Percentiles rank a stretch among this genome's conserved stretches.
Evolutionary conservation across 2,888 invertebrate species (phyloP).

Genomic region (Teleogryllus oceanicus): DNA sequence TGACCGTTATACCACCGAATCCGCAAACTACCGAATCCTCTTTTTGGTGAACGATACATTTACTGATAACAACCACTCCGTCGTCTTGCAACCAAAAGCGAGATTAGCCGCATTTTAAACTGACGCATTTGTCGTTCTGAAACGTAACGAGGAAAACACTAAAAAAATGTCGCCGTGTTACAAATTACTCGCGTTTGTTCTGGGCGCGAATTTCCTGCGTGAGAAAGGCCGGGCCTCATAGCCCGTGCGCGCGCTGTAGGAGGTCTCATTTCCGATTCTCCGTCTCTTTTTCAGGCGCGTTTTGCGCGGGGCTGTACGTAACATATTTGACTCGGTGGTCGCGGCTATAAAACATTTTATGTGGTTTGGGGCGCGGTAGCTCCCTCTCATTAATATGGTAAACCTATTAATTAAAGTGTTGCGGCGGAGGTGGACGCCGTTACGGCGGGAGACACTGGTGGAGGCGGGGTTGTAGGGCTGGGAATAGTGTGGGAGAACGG

Average conservation of each 20-base stretch:
- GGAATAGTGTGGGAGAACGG: no score
- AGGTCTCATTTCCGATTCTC: neutral
- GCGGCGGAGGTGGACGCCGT: neutral
- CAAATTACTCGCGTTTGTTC: neutral
- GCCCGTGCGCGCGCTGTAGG: no score
- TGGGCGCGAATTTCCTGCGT: neutral
- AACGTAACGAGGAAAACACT: neutral
- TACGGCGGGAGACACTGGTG: neutral
- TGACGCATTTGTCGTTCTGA: no score
- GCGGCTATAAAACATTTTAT: neutral
- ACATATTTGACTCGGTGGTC: neutral
- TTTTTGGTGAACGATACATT: no score
- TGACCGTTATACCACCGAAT: no score
- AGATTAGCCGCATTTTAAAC: no score
- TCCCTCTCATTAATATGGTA: neutral
- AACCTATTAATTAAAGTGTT: slow-evolving; percentile 5
- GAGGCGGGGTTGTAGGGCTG: no score
- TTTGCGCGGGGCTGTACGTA: neutral
- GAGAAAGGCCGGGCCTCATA: neutral
- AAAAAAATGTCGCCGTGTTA: neutral
- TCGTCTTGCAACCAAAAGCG: no score
- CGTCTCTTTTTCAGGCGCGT: neutral
- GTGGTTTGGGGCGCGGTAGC: neutral
- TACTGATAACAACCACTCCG: no score
- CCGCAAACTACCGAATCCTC: no score